Conservation (phyloP, 2,888 invertebrate genomes). For the Acronicta alni region DNA sequence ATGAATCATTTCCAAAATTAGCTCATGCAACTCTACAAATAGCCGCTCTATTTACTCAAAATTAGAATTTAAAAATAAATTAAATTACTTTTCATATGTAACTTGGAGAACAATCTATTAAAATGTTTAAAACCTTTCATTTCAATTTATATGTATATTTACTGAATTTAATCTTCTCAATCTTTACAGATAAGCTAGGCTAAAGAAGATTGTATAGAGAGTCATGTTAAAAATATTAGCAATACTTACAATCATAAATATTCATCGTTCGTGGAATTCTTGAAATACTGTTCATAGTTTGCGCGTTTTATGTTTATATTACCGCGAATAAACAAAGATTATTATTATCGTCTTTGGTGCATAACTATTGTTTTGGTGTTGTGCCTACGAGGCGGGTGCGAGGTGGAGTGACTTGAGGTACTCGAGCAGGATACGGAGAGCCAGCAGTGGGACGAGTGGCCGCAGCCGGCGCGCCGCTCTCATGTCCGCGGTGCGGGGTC, state of each 20-base stretch:
- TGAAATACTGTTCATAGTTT: conserved; percentile 61
- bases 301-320: conserved; percentile 49
- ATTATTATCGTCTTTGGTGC: conserved; percentile 66
- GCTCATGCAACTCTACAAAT: neutral
- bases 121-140: too few relatives aligned
- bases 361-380: conserved; percentile 39
- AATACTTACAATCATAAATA: conserved; percentile 72
- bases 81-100: conserved; percentile 10
- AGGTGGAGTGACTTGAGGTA: conserved; percentile 81
- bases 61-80: neutral
- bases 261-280: conserved; percentile 70
- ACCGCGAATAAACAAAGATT: conserved; percentile 60
- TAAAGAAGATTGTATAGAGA: neutral
- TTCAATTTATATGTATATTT: too few relatives aligned
- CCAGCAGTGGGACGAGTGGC: conserved; percentile 78
- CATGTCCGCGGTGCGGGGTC: conserved; percentile 62
- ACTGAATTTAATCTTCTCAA: conserved; percentile 4
- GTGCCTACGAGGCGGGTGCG: conserved; percentile 55
- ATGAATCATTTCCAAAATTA: neutral
- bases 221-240: conserved; percentile 39
- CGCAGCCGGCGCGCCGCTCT: conserved; percentile 68
- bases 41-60: neutral
- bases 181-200: neutral
- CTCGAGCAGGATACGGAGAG: conserved; percentile 81
- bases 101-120: neutral